phyloP scores from a whole-genome alignment of 2,113 vertebrate genomes.

The Anser brachyrhynchus region DNA sequence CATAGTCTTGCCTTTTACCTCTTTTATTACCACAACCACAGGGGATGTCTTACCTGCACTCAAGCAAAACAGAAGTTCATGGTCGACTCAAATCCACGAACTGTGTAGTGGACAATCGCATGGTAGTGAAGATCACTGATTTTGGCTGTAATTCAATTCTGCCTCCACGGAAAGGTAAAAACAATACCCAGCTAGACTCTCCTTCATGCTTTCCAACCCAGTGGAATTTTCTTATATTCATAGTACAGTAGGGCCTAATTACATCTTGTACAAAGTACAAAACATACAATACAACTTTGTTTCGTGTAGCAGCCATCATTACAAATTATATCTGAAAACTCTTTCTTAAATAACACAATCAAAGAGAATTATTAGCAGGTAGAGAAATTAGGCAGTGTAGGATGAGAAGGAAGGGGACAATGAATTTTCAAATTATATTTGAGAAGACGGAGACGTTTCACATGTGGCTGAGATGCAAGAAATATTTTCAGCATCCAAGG shows the following conservation, averaged over 20 bases:
- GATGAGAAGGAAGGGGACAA: neutral
- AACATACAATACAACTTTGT: neutral
- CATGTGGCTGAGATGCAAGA: neutral
- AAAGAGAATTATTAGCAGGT: neutral
- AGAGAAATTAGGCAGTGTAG: neutral
- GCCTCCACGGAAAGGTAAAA: conserved; percentile 82
- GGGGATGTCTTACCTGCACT: conserved; percentile 98
- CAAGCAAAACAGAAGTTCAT: conserved; percentile 90
- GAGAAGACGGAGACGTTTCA: neutral
- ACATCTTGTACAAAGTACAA: neutral
- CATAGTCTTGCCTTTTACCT: neutral
- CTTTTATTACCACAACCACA: conserved; percentile 54
- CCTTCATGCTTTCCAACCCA: neutral
- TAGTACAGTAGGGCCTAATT: neutral
- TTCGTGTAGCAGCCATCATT: neutral
- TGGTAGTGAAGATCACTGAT: conserved; percentile 99
- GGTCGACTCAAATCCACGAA: conserved; percentile 96
- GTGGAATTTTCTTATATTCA: neutral
- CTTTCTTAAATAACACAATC: neutral
- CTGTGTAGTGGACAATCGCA: conserved; percentile 95
- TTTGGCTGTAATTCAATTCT: conserved; percentile 94
- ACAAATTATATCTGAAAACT: neutral
- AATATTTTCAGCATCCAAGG: neutral
- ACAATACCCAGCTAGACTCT: neutral
- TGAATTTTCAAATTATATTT: neutral